These are phyloP conservation scores for Cheilosia variabilis DNA, from an alignment of 2,888 invertebrate genomes.

Conservation along the genomic window DNA sequence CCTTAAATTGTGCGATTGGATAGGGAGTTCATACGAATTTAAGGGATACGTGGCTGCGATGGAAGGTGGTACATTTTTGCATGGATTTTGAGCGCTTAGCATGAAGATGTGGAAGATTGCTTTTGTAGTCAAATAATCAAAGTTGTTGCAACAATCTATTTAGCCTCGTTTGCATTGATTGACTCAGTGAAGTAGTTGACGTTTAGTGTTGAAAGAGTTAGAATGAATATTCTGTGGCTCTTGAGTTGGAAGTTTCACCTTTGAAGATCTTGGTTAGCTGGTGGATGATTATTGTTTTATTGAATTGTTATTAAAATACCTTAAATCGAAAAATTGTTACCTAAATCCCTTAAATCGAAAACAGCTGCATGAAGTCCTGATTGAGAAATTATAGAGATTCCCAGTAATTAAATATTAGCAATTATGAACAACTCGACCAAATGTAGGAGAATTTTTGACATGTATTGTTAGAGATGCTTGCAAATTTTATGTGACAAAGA, in stretches of 20 bases:
- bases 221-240: background rate
- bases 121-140: background rate
- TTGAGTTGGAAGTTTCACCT: background rate
- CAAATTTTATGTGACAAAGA: no score
- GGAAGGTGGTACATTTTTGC: constrained; percentile 65
- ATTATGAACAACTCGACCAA: no score
- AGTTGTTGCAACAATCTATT: background rate
- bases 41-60: constrained; percentile 41
- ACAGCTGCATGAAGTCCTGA: no score
- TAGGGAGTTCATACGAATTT: background rate
- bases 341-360: no score
- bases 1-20: background rate
- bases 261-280: background rate
- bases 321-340: no score
- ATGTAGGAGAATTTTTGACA: no score
- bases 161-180: no score
- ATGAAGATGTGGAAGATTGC: constrained; percentile 18
- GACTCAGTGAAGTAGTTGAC: constrained; percentile 4
- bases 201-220: constrained; percentile 18
- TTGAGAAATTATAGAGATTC: no score
- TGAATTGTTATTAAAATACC: no score
- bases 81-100: constrained; percentile 36
- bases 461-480: no score
- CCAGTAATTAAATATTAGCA: no score
- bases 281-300: no score